phyloP scores from a whole-genome alignment of 2,888 invertebrate genomes.

The Coronaproctus castanopsis region DNA sequence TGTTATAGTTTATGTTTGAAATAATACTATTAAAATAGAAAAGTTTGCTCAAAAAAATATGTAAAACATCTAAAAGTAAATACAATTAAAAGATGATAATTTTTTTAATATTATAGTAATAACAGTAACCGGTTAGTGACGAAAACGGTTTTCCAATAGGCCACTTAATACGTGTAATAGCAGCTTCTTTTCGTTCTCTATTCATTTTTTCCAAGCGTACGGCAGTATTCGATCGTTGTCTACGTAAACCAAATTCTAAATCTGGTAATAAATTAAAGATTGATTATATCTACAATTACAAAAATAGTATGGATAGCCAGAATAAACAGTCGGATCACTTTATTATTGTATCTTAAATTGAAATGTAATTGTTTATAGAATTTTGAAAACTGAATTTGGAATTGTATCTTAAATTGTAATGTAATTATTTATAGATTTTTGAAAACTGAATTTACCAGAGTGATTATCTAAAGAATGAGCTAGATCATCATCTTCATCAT shows the following conservation, averaged over 20 bases:
- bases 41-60: no score
- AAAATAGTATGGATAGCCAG: no score
- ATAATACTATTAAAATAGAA: no score
- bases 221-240: constrained; percentile 69
- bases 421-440: neutral
- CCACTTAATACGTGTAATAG: constrained; percentile 56
- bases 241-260: constrained; percentile 31
- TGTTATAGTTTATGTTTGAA: no score
- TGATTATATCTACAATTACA: no score
- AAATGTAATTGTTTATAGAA: neutral
- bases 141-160: constrained; percentile 30
- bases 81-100: no score
- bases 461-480: constrained; percentile 62
- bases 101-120: no score
- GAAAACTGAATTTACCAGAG: constrained; percentile 28
- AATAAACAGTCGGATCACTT: no score
- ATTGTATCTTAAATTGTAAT: neutral
- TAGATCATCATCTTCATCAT: constrained; percentile 55
- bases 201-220: constrained; percentile 75
- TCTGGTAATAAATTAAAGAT: constrained; percentile 23
- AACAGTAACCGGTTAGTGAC: constrained; percentile 25
- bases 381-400: constrained; percentile 1
- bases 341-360: constrained; percentile 2
- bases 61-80: no score
- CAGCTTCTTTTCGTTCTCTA: constrained; percentile 56